Evolutionary conservation across 1,140 invertebrate genomes (phyloP), one percentile per base, ranked within the genome.

Genomic region (Pogonus chalceus): DNA sequence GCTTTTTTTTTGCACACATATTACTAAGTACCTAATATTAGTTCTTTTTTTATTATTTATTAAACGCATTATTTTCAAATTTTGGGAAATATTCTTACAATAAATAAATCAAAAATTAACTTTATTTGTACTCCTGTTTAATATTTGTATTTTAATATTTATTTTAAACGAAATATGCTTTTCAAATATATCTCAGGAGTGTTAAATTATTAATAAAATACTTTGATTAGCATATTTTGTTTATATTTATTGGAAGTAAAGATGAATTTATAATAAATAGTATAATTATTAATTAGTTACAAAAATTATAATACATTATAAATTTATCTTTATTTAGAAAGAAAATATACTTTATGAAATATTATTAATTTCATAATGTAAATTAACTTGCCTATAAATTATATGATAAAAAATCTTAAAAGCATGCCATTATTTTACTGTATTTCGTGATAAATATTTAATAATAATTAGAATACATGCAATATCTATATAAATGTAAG

Each of bases 1-100:
- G 14, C 9, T 23, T 21, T 24, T 50, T 22, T 24, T 50, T 24
- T 50, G 24, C 49, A 24, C 24, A 50, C 24, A 50, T 24, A 50
- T 22, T 22, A n/a, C 22, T 50, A 50, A 20, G 18, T 48, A 20
- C 22, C 18, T 48, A 48, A n/a, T 20, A 18, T 18, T 47, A 35
- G 43, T 35, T 46, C 47, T 47, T 18, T 21, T 26, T n/a, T 51
- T 57, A 51, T 49, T 39, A 39, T 39, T 48, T 20, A 49, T 51
- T 9, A 21, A 12, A n/a, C n/a, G n/a, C n/a, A n/a, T n/a, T n/a
- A n/a, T n/a, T 23, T 46, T 43, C 22, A 16, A 21, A 20, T 51
- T 46, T 56, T 20, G 20, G 26, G 14, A 52, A 46, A 51, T 23
- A 39, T 51, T 58, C 61, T 57, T 56, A 58, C 61, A 62, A n/a